Evolutionary conservation across 2,113 vertebrate species (phyloP).

Genomic region (Lepus timidus): DNA sequence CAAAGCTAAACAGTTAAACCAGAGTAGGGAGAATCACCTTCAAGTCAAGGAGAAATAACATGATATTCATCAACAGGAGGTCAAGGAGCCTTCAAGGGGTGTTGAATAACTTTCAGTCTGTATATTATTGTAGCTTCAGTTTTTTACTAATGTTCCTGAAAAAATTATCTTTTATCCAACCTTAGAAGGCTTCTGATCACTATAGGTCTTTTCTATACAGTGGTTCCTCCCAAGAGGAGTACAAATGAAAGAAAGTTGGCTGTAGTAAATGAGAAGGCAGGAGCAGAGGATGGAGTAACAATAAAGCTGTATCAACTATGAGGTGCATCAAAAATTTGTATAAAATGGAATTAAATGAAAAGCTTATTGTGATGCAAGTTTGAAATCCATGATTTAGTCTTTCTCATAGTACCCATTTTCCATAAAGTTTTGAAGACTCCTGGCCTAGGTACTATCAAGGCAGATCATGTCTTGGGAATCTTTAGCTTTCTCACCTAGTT

Average conservation of each 20-base stretch:
- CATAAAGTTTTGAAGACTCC: too few relatives aligned
- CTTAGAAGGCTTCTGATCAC: background rate
- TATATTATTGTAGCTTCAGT: background rate
- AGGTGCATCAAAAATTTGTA: too few relatives aligned
- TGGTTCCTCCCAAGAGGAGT: background rate
- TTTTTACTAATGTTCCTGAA: background rate
- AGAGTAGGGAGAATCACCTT: background rate
- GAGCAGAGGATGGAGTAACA: background rate
- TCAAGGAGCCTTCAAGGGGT: background rate
- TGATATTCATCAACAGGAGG: background rate
- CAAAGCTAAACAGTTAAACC: background rate
- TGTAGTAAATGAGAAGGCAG: background rate
- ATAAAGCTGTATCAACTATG: background rate
- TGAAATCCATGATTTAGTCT: too few relatives aligned
- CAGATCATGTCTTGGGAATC: background rate
- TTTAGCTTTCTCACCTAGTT: background rate
- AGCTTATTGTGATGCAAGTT: too few relatives aligned
- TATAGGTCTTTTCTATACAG: background rate
- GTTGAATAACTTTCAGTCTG: background rate
- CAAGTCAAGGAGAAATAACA: background rate
- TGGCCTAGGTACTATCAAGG: background rate
- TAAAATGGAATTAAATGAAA: too few relatives aligned
- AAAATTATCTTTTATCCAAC: background rate
- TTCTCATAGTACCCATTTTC: too few relatives aligned
- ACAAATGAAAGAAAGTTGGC: background rate